phyloP scores from a whole-genome alignment of 2,113 vertebrate genomes.

The Calyptomena viridis region DNA sequence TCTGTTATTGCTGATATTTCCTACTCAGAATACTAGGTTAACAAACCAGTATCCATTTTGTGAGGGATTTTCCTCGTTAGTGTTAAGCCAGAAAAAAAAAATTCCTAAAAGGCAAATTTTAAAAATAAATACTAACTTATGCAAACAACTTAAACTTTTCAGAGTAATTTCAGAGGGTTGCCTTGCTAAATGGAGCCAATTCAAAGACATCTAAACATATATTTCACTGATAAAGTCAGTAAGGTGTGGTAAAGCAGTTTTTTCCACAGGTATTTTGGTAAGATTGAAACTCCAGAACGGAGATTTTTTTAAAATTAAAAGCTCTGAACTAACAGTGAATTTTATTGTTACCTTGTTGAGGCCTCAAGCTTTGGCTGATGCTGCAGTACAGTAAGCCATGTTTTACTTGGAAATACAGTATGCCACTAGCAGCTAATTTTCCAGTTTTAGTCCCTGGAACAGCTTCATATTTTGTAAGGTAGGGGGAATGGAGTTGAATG shows the following conservation, averaged over 20 bases:
- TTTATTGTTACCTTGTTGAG: slow-evolving; percentile 19
- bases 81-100: neutral
- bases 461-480: neutral
- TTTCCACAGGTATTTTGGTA: neutral
- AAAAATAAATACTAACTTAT: neutral
- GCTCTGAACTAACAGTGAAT: neutral
- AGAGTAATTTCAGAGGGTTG: neutral
- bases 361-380: slow-evolving; percentile 3
- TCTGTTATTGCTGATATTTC: neutral
- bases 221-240: neutral
- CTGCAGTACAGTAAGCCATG: neutral
- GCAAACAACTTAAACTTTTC: neutral
- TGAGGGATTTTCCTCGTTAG: neutral
- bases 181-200: neutral
- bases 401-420: slow-evolving; percentile 19
- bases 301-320: neutral
- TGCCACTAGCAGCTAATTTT: slow-evolving; percentile 36
- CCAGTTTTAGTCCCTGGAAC: slow-evolving; percentile 11
- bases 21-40: neutral
- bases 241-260: neutral
- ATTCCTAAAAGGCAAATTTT: neutral
- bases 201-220: neutral
- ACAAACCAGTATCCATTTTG: neutral
- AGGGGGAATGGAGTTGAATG: neutral
- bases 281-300: neutral